Conservation (phyloP, 1,140 invertebrate species). For the Rhagoletis pomonella region DNA sequence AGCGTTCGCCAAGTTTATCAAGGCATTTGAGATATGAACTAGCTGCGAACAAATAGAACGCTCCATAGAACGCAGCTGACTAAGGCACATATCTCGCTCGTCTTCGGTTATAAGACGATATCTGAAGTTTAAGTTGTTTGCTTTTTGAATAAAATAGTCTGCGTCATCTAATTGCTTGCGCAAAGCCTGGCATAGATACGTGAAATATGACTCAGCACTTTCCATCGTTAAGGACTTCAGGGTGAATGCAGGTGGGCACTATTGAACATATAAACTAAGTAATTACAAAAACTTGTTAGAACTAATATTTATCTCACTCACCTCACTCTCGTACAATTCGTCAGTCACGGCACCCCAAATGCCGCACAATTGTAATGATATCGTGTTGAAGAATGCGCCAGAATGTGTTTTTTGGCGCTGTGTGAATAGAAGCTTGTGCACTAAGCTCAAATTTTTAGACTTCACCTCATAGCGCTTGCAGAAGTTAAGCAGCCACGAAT, state of each 20-base stretch:
- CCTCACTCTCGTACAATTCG: slow-evolving; percentile 49
- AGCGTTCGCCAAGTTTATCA: slow-evolving; percentile 65
- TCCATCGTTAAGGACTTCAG: slow-evolving; percentile 63
- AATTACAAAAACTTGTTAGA: not conserved
- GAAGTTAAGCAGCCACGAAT: slow-evolving; percentile 68
- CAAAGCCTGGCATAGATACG: slow-evolving; percentile 64
- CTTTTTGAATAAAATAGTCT: slow-evolving; percentile 69
- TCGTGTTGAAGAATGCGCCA: slow-evolving; percentile 66
- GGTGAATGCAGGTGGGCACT: slow-evolving; percentile 33
- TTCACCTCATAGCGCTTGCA: slow-evolving; percentile 64
- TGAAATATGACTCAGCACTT: slow-evolving; percentile 64
- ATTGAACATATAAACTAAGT: not conserved
- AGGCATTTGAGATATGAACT: slow-evolving; percentile 65
- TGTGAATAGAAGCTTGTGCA: slow-evolving; percentile 67
- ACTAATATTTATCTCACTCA: slow-evolving; percentile 51
- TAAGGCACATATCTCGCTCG: slow-evolving; percentile 66
- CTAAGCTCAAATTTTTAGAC: slow-evolving; percentile 61
- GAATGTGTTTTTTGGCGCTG: slow-evolving; percentile 70
- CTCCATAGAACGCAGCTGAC: slow-evolving; percentile 64
- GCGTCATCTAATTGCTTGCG: slow-evolving; percentile 70
- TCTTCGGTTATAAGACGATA: slow-evolving; percentile 66
- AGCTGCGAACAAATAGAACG: slow-evolving; percentile 69
- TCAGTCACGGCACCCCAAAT: slow-evolving; percentile 54
- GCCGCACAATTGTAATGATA: slow-evolving; percentile 64
- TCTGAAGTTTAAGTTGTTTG: slow-evolving; percentile 68